Conservation (phyloP, 2,888 invertebrate genomes). For the Heliconius cydno region DNA sequence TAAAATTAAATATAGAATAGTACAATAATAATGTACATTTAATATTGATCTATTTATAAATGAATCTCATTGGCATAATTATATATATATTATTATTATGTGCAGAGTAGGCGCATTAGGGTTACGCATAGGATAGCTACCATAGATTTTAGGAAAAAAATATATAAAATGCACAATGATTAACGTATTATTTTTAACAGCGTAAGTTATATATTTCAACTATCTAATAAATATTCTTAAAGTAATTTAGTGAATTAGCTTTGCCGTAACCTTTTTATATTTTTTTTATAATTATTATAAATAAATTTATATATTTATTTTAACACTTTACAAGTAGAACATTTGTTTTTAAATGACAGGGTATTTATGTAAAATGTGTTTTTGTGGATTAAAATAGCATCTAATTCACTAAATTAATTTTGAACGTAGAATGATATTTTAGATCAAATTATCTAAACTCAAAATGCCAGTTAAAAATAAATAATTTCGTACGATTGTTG, state of each 20-base stretch:
- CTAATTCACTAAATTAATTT: slow-evolving; percentile 31
- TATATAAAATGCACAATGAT: slow-evolving; percentile 71
- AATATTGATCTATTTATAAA: slow-evolving; percentile 60
- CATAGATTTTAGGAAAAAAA: slow-evolving; percentile 64
- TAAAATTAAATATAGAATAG: slow-evolving; percentile 77
- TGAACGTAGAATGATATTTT: slow-evolving; percentile 21
- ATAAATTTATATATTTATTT: slow-evolving; percentile 20
- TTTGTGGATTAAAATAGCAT: slow-evolving; percentile 15
- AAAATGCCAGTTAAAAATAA: slow-evolving; percentile 19
- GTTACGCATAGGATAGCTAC: slow-evolving; percentile 64
- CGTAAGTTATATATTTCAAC: slow-evolving; percentile 7
- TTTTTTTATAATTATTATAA: neutral
- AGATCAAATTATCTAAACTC: slow-evolving; percentile 29
- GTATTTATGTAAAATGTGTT: slow-evolving; percentile 27
- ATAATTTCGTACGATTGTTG: slow-evolving; percentile 35
- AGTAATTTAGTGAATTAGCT: slow-evolving; percentile 27
- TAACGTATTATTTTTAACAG: slow-evolving; percentile 50
- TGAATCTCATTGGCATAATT: slow-evolving; percentile 71
- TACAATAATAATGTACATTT: slow-evolving; percentile 65
- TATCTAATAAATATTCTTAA: slow-evolving; percentile 10
- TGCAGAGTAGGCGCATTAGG: slow-evolving; percentile 64
- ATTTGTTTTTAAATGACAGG: slow-evolving; percentile 27
- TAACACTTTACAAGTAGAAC: slow-evolving; percentile 17
- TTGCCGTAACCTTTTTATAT: slow-evolving; percentile 12
- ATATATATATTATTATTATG: slow-evolving; percentile 61